These are phyloP conservation scores for Phalacrocorax pelagicus DNA, from an alignment of 2,113 vertebrate genomes.

Conservation along the genomic window DNA sequence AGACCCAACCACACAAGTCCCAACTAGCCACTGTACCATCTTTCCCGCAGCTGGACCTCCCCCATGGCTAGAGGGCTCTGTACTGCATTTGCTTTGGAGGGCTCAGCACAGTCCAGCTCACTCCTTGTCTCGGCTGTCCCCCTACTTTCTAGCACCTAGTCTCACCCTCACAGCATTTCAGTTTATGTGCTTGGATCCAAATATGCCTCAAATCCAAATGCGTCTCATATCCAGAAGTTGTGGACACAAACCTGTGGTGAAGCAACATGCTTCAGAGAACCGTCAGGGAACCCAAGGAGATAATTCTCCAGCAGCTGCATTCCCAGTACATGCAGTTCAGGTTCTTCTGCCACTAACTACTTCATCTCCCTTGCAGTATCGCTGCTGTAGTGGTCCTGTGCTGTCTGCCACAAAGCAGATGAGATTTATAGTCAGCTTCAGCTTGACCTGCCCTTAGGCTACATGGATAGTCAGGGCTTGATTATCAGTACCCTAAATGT, in stretches of 20 bases:
- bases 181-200: not conserved
- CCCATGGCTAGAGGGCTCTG: not conserved
- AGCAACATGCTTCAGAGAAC: not conserved
- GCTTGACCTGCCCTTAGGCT: not conserved
- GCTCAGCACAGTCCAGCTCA: not conserved
- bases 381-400: not conserved
- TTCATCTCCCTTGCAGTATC: not conserved
- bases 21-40: not conserved
- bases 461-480: not conserved
- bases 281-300: not conserved
- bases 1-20: not conserved
- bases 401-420: not conserved
- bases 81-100: not conserved
- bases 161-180: not conserved
- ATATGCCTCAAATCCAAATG: not conserved
- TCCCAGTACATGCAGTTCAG: not conserved
- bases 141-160: not conserved
- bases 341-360: not conserved
- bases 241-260: not conserved
- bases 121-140: not conserved
- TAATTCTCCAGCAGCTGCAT: not conserved
- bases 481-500: not conserved
- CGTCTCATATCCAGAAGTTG: not conserved
- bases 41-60: rapidly evolving
- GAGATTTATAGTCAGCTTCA: not conserved